Base-by-base conservation (phyloP, 2,797 vertebrate species). In the Oryzias sinensis region DNA sequence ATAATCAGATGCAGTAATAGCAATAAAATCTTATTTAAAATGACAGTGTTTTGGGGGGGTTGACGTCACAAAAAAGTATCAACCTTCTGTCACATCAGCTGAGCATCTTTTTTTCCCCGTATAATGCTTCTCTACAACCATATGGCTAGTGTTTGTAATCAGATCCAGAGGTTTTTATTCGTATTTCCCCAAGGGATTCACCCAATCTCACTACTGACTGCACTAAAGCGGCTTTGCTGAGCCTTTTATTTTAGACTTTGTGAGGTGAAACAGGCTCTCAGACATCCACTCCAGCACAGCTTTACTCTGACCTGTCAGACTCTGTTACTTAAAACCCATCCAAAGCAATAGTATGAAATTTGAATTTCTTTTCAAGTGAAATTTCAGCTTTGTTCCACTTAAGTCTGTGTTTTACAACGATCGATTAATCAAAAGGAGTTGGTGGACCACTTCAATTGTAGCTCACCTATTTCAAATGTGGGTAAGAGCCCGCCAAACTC, bases 201-300 rank as follows among this genome's bases (percentile, higher is more conserved):
- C 62, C 79, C 77, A 74, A 59, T 80, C 78, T 67, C 65, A 55
- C 64, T 52, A 68, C 77, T 74, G 64, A 81, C 56, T 67, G 54
- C 40, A 56, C 40, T 64, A 86, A 87, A 86, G 71, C 70, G 68
- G 78, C 79, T 81, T 77, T 82, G 53, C 56, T n/a, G 47, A 44
- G 48, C 47, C 71, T 67, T 79, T 83, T 65, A 48, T 37, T 37
- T 37, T 57, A 74, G 56, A 72, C 68, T 69, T 84, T 73, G 83
- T 58, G 63, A 56, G 51, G 82, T 83, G 68, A 80, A 77, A 72
- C 40, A 29, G 43, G 55, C 57, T 55, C 45, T 59, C 44, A 59
- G 56, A 62, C 59, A 59, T 40, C 49, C 33, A 24, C 53, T 56
- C 14, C 57, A 20, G 46, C 49, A 14, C 40, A 58, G 76, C 57